phyloP scores from a whole-genome alignment of 1,140 invertebrate genomes.

The Dolichoris vasculosae region DNA sequence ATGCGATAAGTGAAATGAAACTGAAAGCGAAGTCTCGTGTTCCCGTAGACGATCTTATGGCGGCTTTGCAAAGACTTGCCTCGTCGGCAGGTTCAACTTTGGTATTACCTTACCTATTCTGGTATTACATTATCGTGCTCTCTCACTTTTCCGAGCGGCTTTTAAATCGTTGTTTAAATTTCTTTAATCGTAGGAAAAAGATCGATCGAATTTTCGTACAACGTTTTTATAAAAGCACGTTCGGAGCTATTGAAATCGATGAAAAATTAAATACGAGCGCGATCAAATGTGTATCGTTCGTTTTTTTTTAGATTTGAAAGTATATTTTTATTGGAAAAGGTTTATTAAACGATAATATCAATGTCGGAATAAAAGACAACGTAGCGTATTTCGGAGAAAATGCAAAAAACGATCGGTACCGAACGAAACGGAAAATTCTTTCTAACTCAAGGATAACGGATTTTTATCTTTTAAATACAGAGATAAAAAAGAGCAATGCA shows the following conservation, averaged over 20 bases:
- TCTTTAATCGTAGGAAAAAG: no score
- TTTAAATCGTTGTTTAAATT: no score
- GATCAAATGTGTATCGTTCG: no score
- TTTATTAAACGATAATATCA: no score
- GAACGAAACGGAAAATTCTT: no score
- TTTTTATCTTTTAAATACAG: neutral
- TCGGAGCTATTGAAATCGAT: no score
- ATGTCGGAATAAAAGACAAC: no score
- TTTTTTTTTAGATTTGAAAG: no score
- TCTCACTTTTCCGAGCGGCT: neutral
- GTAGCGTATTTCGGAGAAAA: no score
- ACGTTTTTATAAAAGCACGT: neutral
- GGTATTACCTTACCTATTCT: slow-evolving; percentile 55
- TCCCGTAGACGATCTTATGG: neutral
- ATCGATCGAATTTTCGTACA: neutral
- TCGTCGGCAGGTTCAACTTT: slow-evolving; percentile 53
- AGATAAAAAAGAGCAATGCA: neutral
- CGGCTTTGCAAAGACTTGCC: slow-evolving; percentile 16
- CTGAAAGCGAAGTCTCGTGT: slow-evolving; percentile 24
- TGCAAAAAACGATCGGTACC: no score
- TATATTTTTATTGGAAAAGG: no score
- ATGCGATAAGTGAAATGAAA: slow-evolving; percentile 40
- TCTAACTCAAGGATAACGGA: neutral
- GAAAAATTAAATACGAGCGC: no score
- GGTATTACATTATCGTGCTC: neutral